Conservation (phyloP, 2,888 invertebrate species). For the Xestoiulus laeticollis region DNA sequence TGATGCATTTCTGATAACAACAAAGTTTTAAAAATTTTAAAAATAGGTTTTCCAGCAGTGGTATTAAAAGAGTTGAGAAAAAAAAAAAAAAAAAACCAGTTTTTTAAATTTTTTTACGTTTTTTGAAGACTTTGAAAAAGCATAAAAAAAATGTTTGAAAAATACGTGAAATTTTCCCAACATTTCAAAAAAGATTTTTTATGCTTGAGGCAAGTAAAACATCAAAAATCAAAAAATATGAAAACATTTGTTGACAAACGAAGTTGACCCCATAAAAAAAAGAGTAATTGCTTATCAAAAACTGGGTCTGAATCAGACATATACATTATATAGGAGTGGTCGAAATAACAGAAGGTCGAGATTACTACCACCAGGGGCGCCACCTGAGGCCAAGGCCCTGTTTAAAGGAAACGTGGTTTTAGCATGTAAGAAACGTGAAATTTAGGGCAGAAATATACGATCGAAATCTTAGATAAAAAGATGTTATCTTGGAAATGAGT, state of each 20-base stretch:
- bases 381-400: neutral
- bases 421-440: neutral
- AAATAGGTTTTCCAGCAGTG: neutral
- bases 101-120: neutral
- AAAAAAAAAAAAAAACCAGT: neutral
- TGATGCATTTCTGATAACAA: slow-evolving; percentile 13
- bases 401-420: too few relatives aligned
- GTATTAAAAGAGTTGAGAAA: neutral
- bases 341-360: neutral
- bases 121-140: neutral
- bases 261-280: neutral
- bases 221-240: neutral
- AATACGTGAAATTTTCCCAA: neutral
- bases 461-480: neutral
- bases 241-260: neutral
- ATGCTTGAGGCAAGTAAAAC: neutral
- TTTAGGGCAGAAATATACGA: neutral
- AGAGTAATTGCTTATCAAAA: slow-evolving; percentile 25
- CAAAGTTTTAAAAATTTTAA: neutral
- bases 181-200: neutral
- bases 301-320: neutral
- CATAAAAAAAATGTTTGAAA: neutral
- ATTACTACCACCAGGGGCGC: neutral
- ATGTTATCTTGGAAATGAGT: neutral
- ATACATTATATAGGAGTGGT: neutral